phyloP scores from a whole-genome alignment of 2,888 invertebrate genomes.

The Microctonus brassicae region DNA sequence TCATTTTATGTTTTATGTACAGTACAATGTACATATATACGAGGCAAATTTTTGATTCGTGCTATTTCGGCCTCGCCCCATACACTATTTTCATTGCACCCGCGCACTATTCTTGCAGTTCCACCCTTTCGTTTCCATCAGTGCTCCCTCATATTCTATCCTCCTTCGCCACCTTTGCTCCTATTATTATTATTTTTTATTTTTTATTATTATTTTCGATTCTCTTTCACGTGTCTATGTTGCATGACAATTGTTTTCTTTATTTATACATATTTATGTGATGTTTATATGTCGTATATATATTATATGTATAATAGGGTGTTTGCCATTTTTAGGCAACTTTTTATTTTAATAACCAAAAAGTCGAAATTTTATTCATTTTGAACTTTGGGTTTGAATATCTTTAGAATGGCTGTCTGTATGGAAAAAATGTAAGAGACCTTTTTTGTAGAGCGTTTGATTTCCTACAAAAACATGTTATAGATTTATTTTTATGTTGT shows the following conservation, averaged over 20 bases:
- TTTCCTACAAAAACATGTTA: no score
- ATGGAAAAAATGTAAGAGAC: no score
- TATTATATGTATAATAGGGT: neutral
- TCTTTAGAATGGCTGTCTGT: no score
- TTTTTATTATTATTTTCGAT: no score
- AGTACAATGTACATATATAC: neutral
- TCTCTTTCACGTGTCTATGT: neutral
- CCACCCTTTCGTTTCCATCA: slow-evolving; percentile 11
- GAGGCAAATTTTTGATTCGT: neutral
- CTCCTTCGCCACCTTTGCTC: neutral
- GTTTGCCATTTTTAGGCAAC: no score
- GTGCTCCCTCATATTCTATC: neutral
- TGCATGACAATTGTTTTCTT: neutral
- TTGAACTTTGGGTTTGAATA: no score
- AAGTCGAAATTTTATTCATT: no score
- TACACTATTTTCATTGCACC: slow-evolving; percentile 1
- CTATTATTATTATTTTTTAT: neutral
- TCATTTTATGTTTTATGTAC: no score
- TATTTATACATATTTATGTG: no score
- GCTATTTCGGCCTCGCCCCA: slow-evolving; percentile 25
- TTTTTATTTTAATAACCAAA: no score
- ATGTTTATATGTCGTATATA: neutral
- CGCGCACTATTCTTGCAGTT: slow-evolving; percentile 10
- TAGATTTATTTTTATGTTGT: no score
- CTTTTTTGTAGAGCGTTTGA: no score